These are phyloP conservation scores for Dipodomys spectabilis DNA, from an alignment of 2,113 vertebrate species.

Conservation along the genomic window DNA sequence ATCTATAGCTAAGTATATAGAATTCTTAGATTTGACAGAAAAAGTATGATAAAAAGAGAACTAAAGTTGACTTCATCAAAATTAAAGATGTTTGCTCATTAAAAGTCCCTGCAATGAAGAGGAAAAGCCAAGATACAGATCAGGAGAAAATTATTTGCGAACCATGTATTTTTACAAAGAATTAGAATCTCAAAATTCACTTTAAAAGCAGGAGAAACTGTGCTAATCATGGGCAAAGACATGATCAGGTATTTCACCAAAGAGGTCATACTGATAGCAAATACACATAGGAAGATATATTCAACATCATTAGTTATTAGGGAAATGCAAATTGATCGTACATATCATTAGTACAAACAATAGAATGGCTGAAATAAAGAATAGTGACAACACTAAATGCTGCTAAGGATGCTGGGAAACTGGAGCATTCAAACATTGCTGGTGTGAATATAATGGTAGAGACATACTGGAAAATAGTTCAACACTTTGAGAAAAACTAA, in stretches of 20 bases:
- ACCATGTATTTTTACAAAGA: not conserved
- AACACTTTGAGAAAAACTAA: conserved; percentile 22
- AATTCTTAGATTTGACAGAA: not conserved
- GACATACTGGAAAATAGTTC: conserved; percentile 29
- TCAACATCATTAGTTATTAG: conserved; percentile 42
- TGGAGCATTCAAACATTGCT: not conserved
- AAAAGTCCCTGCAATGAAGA: not conserved
- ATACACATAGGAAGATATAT: conserved; percentile 42
- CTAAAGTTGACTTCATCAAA: conserved; percentile 28
- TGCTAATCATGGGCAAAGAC: not conserved
- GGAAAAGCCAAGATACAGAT: not conserved
- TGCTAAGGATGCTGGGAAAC: conserved; percentile 26
- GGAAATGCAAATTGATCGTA: conserved; percentile 39
- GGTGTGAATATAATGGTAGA: not conserved
- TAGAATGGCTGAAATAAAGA: conserved; percentile 33
- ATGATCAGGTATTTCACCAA: not conserved
- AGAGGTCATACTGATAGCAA: conserved; percentile 38
- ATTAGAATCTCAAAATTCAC: conserved; percentile 8
- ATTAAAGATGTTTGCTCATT: not conserved
- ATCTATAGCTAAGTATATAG: not conserved
- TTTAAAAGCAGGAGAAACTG: not conserved
- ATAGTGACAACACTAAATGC: not conserved
- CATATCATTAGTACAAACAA: not conserved
- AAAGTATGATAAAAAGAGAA: not conserved
- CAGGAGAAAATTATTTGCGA: conserved; percentile 6